phyloP scores from a whole-genome alignment of 2,888 invertebrate species.

The Melinopterus prodromus region DNA sequence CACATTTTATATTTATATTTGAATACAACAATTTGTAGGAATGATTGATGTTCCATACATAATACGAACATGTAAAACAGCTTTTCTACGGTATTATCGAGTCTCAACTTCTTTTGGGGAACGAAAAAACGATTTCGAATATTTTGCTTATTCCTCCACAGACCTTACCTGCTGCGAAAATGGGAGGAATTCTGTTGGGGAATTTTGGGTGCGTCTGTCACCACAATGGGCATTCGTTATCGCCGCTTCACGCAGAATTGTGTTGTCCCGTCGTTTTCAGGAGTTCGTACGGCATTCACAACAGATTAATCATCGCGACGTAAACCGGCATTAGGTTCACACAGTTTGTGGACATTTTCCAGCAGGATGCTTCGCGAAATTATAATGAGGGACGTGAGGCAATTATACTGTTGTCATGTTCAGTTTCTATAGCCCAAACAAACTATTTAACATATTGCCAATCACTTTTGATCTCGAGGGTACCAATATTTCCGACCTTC shows the following conservation, averaged over 20 bases:
- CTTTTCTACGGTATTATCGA: background rate
- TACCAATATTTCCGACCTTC: no score
- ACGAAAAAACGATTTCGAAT: background rate
- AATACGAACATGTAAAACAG: background rate
- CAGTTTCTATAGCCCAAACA: no score
- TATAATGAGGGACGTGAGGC: no score
- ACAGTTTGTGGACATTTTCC: background rate
- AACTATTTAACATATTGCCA: no score
- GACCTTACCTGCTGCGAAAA: background rate
- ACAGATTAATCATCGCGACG: background rate
- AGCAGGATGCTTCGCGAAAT: background rate
- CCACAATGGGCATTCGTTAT: background rate
- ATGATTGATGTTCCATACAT: background rate
- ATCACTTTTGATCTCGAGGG: no score
- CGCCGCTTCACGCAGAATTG: background rate
- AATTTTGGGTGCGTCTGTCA: background rate
- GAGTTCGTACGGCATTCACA: background rate
- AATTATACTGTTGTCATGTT: no score
- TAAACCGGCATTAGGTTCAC: background rate
- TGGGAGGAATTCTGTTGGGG: background rate
- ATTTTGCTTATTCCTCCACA: background rate
- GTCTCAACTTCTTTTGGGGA: background rate
- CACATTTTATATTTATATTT: background rate
- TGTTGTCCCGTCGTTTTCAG: background rate
- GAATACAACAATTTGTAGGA: background rate